Conservation (phyloP, 1,140 invertebrate species). For the Manduca sexta region DNA sequence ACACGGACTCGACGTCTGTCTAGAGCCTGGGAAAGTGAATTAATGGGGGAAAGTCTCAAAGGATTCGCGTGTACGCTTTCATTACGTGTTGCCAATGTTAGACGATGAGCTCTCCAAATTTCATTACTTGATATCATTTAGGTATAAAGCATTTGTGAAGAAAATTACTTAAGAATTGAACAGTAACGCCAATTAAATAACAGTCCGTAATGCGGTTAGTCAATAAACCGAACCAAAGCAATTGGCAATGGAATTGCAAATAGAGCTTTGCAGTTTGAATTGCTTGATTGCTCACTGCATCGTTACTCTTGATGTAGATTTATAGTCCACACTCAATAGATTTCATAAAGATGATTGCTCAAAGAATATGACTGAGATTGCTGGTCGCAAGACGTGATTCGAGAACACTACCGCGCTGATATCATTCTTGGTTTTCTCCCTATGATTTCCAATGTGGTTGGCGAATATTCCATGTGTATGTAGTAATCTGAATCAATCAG, state of each 20-base stretch:
- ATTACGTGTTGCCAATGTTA: slow-evolving; percentile 32
- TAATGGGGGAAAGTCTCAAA: slow-evolving; percentile 65
- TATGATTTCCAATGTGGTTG: not conserved
- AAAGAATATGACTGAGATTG: slow-evolving; percentile 13
- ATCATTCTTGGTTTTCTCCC: not conserved
- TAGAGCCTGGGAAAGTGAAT: slow-evolving; percentile 61
- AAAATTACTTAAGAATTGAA: not conserved
- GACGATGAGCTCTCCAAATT: slow-evolving; percentile 8
- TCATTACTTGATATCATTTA: not conserved
- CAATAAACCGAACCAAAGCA: slow-evolving; percentile 10
- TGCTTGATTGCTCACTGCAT: slow-evolving; percentile 50
- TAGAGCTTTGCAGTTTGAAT: slow-evolving; percentile 47
- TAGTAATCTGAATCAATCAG: no score
- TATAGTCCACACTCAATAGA: slow-evolving; percentile 43
- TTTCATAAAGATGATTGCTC: slow-evolving; percentile 19
- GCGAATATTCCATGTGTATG: no score
- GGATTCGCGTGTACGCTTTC: slow-evolving; percentile 51
- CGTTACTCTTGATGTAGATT: slow-evolving; percentile 54
- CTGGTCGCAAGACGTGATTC: not conserved
- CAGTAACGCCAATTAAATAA: slow-evolving; percentile 39
- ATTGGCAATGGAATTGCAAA: slow-evolving; percentile 47
- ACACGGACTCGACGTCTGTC: slow-evolving; percentile 10
- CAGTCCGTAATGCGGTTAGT: slow-evolving; percentile 4
- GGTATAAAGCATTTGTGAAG: not conserved
- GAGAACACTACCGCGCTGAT: not conserved